Conservation (phyloP, 2,113 vertebrate species). For the Microtus pennsylvanicus region DNA sequence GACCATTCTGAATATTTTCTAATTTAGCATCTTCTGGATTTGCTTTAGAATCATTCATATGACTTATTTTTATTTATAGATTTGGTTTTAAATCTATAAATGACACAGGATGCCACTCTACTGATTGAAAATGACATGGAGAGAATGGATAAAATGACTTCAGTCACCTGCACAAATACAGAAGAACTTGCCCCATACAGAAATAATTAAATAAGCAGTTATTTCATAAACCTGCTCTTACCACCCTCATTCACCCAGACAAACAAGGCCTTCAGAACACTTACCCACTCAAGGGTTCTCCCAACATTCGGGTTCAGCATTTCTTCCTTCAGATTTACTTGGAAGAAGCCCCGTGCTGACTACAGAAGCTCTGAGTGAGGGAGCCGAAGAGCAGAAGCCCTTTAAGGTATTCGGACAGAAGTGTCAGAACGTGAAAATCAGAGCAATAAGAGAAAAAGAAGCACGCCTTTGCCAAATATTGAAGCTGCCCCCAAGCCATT, state of each 20-base stretch:
- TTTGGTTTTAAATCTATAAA: conserved; percentile 60
- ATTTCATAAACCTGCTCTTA: conserved; percentile 74
- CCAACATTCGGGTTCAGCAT: conserved; percentile 54
- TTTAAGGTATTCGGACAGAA: neutral
- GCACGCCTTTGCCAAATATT: neutral
- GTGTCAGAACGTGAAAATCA: neutral
- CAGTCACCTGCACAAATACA: conserved; percentile 66
- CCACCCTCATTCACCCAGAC: conserved; percentile 26
- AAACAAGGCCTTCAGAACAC: conserved; percentile 74
- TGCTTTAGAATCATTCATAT: conserved; percentile 31
- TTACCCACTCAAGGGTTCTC: conserved; percentile 72
- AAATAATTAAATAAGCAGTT: conserved; percentile 81
- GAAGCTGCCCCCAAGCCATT: neutral
- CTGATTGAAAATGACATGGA: conserved; percentile 63
- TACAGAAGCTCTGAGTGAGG: neutral
- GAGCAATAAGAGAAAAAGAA: conserved; percentile 22
- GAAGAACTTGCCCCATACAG: conserved; percentile 57
- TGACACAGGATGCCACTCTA: conserved; percentile 46
- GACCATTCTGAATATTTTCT: conserved; percentile 56
- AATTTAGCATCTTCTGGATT: conserved; percentile 59
- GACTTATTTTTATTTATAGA: conserved; percentile 41
- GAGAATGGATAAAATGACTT: conserved; percentile 11
- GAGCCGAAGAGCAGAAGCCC: conserved; percentile 34
- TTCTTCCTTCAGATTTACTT: conserved; percentile 39
- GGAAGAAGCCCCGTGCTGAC: neutral